Evolutionary conservation across 2,888 invertebrate genomes (phyloP).

Genomic region (Drosophila mayaguana): DNA sequence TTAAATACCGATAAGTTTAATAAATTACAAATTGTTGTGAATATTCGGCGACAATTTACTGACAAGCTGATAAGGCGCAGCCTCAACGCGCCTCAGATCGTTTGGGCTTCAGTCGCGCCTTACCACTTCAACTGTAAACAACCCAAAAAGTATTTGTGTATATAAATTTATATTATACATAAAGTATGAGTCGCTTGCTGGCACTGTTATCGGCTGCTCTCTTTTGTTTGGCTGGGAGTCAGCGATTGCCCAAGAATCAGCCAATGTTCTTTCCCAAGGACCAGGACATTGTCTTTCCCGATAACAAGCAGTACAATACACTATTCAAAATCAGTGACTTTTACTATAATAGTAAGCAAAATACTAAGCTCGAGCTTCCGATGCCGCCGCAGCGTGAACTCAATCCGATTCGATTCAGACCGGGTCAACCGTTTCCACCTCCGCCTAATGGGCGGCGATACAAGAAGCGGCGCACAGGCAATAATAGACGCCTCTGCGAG

Average conservation of each 20-base stretch:
- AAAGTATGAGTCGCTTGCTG: conserved; percentile 40
- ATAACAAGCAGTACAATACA: conserved; percentile 6
- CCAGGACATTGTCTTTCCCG: conserved; percentile 55
- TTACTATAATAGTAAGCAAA: not conserved
- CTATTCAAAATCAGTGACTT: conserved; percentile 51
- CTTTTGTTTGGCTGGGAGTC: conserved; percentile 15
- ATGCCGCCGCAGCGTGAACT: conserved; percentile 23
- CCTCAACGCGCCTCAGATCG: conserved; percentile 19
- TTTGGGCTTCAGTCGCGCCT: conserved; percentile 54
- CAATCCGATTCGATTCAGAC: conserved; percentile 23
- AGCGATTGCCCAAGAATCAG: not conserved
- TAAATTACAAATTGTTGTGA: conserved; percentile 51
- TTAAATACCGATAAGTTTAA: conserved; percentile 46
- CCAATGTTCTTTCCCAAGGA: conserved; percentile 53
- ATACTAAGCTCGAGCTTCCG: conserved; percentile 30
- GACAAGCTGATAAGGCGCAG: conserved; percentile 54
- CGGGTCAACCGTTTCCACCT: conserved; percentile 67
- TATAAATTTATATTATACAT: not conserved
- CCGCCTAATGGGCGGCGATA: conserved; percentile 39
- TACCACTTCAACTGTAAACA: conserved; percentile 47
- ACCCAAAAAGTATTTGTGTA: conserved; percentile 8
- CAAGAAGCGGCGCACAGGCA: conserved; percentile 20
- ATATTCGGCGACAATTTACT: conserved; percentile 26
- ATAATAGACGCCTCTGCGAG: conserved; percentile 68
- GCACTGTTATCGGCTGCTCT: conserved; percentile 34